Conservation (phyloP, 2,888 invertebrate species). For the Sarcophaga variegata region DNA sequence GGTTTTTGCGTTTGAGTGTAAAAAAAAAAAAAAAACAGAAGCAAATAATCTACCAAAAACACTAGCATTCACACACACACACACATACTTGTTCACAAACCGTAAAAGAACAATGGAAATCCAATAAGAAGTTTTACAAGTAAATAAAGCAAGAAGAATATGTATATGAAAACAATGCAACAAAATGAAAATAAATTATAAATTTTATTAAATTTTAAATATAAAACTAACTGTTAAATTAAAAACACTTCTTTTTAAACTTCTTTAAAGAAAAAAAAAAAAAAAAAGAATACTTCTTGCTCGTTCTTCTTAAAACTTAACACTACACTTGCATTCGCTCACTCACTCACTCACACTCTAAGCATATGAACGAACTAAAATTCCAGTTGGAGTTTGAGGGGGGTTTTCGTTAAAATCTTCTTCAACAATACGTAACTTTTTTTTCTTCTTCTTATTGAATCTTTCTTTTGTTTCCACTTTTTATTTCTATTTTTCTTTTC, state of each 20-base stretch:
- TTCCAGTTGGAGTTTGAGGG: slow-evolving; percentile 62
- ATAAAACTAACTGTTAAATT: not conserved
- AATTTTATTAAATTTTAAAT: not conserved
- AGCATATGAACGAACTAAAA: slow-evolving; percentile 9
- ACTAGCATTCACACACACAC: slow-evolving; percentile 14
- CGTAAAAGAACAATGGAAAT: slow-evolving; percentile 31
- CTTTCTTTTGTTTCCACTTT: too few species aligned
- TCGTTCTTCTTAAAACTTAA: slow-evolving; percentile 19
- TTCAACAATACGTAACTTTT: slow-evolving; percentile 25
- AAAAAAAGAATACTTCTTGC: slow-evolving; percentile 38
- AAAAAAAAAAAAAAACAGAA: slow-evolving; percentile 3
- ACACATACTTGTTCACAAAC: slow-evolving; percentile 27
- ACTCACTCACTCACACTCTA: slow-evolving; percentile 21
- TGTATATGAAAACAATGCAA: not conserved
- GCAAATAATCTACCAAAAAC: too few species aligned
- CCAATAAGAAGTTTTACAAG: slow-evolving; percentile 52
- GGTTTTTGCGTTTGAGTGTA: slow-evolving; percentile 62
- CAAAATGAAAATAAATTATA: not conserved
- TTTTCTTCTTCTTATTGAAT: not conserved
- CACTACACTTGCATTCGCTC: not conserved
- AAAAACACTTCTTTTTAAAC: not conserved
- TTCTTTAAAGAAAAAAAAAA: slow-evolving; percentile 20
- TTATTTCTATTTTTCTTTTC: too few species aligned
- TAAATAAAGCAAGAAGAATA: slow-evolving; percentile 34
- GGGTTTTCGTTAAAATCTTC: slow-evolving; percentile 10